Evolutionary conservation across 2,113 vertebrate genomes (phyloP).

Genomic region (Bubalus kerabau): DNA sequence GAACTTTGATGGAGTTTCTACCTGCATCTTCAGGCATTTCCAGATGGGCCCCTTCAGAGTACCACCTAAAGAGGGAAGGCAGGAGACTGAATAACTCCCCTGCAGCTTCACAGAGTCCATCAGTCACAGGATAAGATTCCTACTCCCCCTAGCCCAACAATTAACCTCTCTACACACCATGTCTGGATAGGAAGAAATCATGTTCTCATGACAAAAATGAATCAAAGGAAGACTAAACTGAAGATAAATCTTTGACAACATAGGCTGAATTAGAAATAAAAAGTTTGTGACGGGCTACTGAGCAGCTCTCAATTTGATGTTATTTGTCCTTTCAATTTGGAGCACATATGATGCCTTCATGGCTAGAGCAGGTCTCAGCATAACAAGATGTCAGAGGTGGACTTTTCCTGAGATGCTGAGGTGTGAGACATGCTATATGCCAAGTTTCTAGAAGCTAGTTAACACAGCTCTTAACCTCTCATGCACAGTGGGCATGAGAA

Average conservation of each 20-base stretch:
- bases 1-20: background rate
- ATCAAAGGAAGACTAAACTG: background rate
- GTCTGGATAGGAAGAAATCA: background rate
- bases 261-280: background rate
- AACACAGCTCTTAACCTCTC: background rate
- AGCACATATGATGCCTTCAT: background rate
- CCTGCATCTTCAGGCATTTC: background rate
- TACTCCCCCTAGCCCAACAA: background rate
- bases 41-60: background rate
- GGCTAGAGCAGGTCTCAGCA: background rate
- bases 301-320: background rate
- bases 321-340: background rate
- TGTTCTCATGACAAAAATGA: background rate
- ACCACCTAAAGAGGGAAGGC: background rate
- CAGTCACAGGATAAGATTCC: background rate
- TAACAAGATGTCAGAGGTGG: background rate
- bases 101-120: background rate
- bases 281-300: background rate
- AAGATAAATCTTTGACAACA: background rate
- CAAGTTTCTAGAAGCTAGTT: background rate
- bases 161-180: background rate
- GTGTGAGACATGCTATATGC: background rate
- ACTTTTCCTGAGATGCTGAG: background rate
- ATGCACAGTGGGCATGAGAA: background rate
- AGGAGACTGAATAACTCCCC: background rate